phyloP scores from a whole-genome alignment of 2,113 vertebrate species.

The Grantiella picta region DNA sequence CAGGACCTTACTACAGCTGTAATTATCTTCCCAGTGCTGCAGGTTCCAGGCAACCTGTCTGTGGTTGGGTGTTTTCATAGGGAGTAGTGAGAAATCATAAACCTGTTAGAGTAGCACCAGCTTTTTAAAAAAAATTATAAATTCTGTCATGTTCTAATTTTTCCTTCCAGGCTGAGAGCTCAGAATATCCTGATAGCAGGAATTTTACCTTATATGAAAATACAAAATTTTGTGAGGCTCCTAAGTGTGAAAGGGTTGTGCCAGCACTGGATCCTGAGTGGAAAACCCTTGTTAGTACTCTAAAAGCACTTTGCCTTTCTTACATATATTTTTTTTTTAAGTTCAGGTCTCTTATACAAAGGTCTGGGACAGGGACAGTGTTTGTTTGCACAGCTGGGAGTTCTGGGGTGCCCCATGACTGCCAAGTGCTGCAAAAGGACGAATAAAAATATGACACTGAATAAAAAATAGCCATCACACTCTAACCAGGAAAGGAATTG shows the following conservation, averaged over 20 bases:
- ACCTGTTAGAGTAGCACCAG: background rate
- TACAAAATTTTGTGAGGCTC: rapidly evolving
- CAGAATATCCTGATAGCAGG: background rate
- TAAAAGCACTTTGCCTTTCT: background rate
- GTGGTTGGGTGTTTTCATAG: background rate
- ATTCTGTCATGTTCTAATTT: background rate
- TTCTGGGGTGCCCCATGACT: background rate
- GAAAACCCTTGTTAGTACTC: background rate
- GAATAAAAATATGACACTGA: background rate
- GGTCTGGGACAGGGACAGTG: background rate
- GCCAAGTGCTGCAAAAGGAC: background rate
- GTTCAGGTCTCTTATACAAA: background rate
- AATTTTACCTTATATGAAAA: background rate
- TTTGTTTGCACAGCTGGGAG: background rate
- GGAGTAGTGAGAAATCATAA: background rate
- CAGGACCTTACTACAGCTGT: background rate
- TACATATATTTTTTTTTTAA: background rate
- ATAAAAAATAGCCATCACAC: background rate
- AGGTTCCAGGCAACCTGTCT: background rate
- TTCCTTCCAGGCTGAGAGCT: background rate
- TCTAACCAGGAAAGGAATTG: background rate
- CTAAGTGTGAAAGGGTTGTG: background rate
- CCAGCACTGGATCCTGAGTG: background rate
- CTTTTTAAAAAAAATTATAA: background rate
- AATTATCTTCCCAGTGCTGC: background rate